phyloP scores from a whole-genome alignment of 2,113 vertebrate species.

The Pelusios castaneus region DNA sequence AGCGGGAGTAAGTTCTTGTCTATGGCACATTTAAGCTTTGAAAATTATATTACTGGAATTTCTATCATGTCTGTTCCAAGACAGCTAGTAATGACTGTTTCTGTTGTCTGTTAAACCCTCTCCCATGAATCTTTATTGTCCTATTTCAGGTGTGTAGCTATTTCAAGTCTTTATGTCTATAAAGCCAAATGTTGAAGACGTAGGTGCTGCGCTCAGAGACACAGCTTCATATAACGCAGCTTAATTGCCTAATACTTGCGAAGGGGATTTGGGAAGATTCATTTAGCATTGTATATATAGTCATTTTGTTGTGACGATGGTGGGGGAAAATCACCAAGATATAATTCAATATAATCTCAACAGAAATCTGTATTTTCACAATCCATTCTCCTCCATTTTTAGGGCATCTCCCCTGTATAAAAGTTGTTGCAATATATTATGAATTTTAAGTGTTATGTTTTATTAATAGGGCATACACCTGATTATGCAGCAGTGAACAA shows the following conservation, averaged over 20 bases:
- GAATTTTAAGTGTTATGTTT: not conserved
- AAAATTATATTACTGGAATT: not conserved
- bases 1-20: not conserved
- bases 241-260: fast-evolving
- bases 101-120: not conserved
- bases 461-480: not conserved
- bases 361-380: fast-evolving
- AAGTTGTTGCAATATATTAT: not conserved
- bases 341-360: not conserved
- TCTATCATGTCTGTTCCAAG: not conserved
- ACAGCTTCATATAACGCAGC: not conserved
- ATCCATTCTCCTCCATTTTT: fast-evolving
- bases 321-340: fast-evolving
- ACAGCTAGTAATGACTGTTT: not conserved
- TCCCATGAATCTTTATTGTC: not conserved
- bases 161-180: fast-evolving
- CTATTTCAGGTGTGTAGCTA: fast-evolving
- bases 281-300: not conserved
- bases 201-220: not conserved
- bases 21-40: fast-evolving
- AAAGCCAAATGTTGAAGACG: not conserved
- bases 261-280: not conserved
- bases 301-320: not conserved
- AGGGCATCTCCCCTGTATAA: fast-evolving
- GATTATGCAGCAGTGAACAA: not conserved